Percentiles rank a stretch among this genome's conserved stretches.
Conservation (phyloP, 1,140 invertebrate genomes). For the Helicoverpa zea region DNA sequence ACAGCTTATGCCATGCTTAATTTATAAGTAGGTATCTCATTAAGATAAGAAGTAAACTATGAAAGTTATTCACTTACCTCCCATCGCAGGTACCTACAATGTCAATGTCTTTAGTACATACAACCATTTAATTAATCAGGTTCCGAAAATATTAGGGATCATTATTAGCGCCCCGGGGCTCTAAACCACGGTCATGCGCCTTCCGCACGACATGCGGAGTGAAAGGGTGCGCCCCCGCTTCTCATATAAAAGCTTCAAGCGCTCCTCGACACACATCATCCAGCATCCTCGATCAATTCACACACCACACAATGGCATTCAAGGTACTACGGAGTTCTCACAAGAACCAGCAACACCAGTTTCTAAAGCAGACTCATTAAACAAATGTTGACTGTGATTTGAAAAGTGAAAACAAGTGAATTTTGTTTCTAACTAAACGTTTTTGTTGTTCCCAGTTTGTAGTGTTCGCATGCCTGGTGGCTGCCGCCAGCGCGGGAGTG, state of each 20-base stretch:
- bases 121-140: constrained; percentile 13
- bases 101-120: background rate
- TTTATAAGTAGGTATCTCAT: too few relatives aligned
- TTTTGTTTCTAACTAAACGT: background rate
- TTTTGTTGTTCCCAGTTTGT: constrained; percentile 72
- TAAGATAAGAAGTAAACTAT: too few relatives aligned
- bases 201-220: constrained; percentile 64
- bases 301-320: constrained; percentile 76
- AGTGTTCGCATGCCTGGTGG: constrained; percentile 73
- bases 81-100: background rate
- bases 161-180: constrained; percentile 66
- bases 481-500: constrained; percentile 72
- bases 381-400: background rate
- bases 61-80: too few relatives aligned
- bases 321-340: constrained; percentile 64
- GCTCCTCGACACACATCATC: constrained; percentile 75
- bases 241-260: constrained; percentile 77
- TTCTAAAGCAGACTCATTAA: background rate
- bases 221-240: constrained; percentile 80
- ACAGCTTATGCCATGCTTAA: too few relatives aligned
- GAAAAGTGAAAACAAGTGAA: constrained; percentile 7
- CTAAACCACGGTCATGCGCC: constrained; percentile 67
- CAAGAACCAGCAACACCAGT: background rate
- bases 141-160: constrained; percentile 51
- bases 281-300: constrained; percentile 69